Base-by-base conservation (phyloP, 2,113 vertebrate species). In the Anoura caudifer region DNA sequence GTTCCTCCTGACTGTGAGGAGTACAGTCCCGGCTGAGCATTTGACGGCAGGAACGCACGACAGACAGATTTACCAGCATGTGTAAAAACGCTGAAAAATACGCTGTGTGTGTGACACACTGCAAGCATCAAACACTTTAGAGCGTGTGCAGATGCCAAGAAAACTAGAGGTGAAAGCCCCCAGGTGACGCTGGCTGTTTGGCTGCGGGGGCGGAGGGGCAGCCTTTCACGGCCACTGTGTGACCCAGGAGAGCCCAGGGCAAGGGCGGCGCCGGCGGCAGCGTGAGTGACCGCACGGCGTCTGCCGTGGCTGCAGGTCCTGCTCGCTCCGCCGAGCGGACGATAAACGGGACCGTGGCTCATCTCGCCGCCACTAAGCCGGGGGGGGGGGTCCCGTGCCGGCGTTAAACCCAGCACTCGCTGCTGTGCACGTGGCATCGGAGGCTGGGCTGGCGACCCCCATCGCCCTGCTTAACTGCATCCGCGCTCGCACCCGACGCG, bases 1-100 rank as follows among this genome's bases (percentile, higher is more conserved):
- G 0, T 20, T 47, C n/a, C 12, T 4, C 16, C 36, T 3, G 5
- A 9, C 28, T 17, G 3, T 10, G 41, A n/a, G 7, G 19, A 31
- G 28, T 1, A 1, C 12, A 41, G 69, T 41, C 22, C 45, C 15
- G 9, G 59, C 65, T 11, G 79, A 38, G 36, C 3, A 5, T 22
- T 0, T 0, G 7, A 4, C 10, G n/a, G 8, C 4, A 9, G 0
- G 0, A 0, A 2, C 0, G 1, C 7, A 1, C 0, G 12, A 45
- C 24, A 33, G 14, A 67, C 1, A 31, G 11, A 1, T 15, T 5
- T 20, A 11, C 4, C 43, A 3, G 38, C 24, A 69, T 17, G 5
- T 5, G 26, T 3, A 22, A n/a, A 79, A n/a, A 24, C 10, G 24
- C 43, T 0, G 8, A 65, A 22, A 28, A 8, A 36, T 1, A 24